A percentile compares a stretch with the other conserved stretches of the same genome.
phyloP scores from a whole-genome alignment of 2,113 vertebrate species.

The Podarcis cretensis region DNA sequence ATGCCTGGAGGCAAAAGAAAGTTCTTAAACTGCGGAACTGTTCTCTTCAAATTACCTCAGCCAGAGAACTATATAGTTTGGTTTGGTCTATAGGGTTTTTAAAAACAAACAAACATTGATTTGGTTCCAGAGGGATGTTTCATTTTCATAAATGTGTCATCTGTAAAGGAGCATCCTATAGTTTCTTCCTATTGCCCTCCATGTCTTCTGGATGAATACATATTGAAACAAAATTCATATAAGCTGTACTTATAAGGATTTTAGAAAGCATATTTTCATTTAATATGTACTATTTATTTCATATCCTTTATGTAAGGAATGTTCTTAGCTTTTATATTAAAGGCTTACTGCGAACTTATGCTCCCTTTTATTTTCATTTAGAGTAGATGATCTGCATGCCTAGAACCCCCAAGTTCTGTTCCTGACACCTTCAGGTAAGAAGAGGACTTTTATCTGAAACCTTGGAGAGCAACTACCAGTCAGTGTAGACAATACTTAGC shows the following conservation, averaged over 20 bases:
- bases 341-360: not conserved
- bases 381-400: not conserved
- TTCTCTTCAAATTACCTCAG: slow-evolving; percentile 52
- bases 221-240: slow-evolving; percentile 11
- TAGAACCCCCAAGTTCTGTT: not conserved
- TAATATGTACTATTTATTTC: not conserved
- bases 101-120: slow-evolving; percentile 42
- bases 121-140: slow-evolving; percentile 56
- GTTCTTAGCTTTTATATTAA: not conserved
- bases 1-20: slow-evolving; percentile 48
- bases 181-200: slow-evolving; percentile 39
- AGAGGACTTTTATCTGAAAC: too few relatives aligned
- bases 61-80: slow-evolving; percentile 49
- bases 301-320: not conserved
- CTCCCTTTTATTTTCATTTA: not conserved
- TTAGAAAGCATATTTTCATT: slow-evolving; percentile 1
- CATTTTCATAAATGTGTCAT: slow-evolving; percentile 60
- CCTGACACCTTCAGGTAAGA: not conserved
- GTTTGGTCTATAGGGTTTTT: slow-evolving; percentile 61
- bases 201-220: slow-evolving; percentile 42
- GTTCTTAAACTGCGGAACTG: slow-evolving; percentile 36
- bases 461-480: too few relatives aligned
- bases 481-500: too few relatives aligned
- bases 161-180: slow-evolving; percentile 48
- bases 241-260: not conserved